Evolutionary conservation across 2,888 invertebrate species (phyloP).

Genomic region (Hypolimnas misippus): DNA sequence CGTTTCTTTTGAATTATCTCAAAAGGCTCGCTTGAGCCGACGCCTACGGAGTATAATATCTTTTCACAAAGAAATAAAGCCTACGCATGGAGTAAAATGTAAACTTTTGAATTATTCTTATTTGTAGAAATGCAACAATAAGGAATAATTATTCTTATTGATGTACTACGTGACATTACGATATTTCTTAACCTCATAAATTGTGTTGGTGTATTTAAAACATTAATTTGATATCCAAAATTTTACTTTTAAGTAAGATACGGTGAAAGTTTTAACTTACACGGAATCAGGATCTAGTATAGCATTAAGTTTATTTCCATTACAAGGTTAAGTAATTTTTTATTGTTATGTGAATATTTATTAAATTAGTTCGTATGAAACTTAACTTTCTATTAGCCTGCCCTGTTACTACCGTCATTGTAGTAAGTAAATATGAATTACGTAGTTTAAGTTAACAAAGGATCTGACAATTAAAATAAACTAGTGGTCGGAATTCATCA

Average conservation of each 20-base stretch:
- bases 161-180: neutral
- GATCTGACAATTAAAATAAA: no score
- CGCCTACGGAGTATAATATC: conserved; percentile 23
- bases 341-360: no score
- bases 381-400: no score
- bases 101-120: conserved; percentile 20
- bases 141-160: neutral
- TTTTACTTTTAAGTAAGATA: neutral
- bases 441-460: no score
- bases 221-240: neutral
- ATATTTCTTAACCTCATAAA: neutral
- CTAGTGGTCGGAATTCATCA: no score
- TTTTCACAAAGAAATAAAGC: conserved; percentile 29
- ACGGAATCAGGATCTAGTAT: neutral
- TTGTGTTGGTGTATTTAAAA: neutral
- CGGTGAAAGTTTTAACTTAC: neutral
- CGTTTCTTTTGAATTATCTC: conserved; percentile 27
- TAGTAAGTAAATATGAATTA: neutral
- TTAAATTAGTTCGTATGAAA: no score
- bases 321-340: neutral
- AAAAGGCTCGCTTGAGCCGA: conserved; percentile 20
- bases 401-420: neutral
- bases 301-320: neutral
- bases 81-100: conserved; percentile 23
- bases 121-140: conserved; percentile 21